Evolutionary conservation across 2,888 invertebrate genomes (phyloP).

Genomic region (Argynnis bischoffii): DNA sequence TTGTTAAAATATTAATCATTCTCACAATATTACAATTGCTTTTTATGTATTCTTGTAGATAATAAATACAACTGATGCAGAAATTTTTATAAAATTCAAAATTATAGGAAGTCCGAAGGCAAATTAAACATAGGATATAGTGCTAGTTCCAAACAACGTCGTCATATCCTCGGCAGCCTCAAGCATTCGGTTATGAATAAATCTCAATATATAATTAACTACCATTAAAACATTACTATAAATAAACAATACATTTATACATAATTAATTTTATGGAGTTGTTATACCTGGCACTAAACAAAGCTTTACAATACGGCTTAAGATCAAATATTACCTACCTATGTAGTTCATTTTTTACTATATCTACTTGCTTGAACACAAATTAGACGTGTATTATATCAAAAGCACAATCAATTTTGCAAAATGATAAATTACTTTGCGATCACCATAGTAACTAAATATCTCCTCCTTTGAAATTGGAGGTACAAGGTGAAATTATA

Average conservation of each 20-base stretch:
- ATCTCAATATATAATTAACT: slow-evolving; percentile 47
- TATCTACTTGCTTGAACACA: slow-evolving; percentile 14
- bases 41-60: too few relatives aligned
- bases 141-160: slow-evolving; percentile 68
- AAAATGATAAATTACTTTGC: slow-evolving; percentile 47
- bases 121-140: slow-evolving; percentile 72
- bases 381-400: slow-evolving; percentile 49
- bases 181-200: slow-evolving; percentile 36
- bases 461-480: slow-evolving; percentile 41
- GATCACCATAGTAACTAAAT: slow-evolving; percentile 43
- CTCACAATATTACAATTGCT: too few relatives aligned
- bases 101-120: slow-evolving; percentile 66
- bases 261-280: too few relatives aligned
- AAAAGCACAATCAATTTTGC: slow-evolving; percentile 42
- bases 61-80: too few relatives aligned
- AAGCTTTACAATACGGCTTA: slow-evolving; percentile 1
- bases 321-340: not conserved
- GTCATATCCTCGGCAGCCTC: slow-evolving; percentile 69
- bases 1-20: too few relatives aligned
- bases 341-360: slow-evolving; percentile 23
- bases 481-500: slow-evolving; percentile 56
- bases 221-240: slow-evolving; percentile 12
- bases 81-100: slow-evolving; percentile 46
- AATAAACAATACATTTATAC: not conserved
- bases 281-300: not conserved